Evolutionary conservation across 2,113 vertebrate genomes (phyloP), one percentile per base, ranked within the genome.

Genomic region (Coracopsis vasa): DNA sequence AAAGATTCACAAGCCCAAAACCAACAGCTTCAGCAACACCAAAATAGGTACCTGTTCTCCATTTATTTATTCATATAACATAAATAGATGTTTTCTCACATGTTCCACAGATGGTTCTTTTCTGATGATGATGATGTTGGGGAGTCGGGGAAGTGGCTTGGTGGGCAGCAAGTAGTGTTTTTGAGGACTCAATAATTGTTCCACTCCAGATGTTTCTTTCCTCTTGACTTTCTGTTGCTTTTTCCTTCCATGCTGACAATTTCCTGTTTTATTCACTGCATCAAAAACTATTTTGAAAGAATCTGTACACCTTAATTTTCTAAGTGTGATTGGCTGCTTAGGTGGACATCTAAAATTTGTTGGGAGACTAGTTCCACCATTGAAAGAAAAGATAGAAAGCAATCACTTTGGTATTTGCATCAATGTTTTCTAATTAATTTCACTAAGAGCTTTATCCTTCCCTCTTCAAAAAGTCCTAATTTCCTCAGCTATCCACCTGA

Each of bases 41-140:
- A 96, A 84, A 93, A 98, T 67, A 98, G 98, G 98, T 99, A 97
- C 60, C 12, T 31, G 4, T 44, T 80, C 25, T 83, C 13, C 11
- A 6, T 33, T 48, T 44, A 44, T 58, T 56, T 20, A 6, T 77
- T 53, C 7, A 4, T 45, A 33, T 58, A 64, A 16, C 9, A 44
- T 62, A 71, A 27, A 12, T 11, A 65, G 15, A 25, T 0, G 0
- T 18, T 51, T 75, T 74, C 56, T 29, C 27, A 8, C 0, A 0
- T 62, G 23, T 35, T 66, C 10, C 28, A 42, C 27, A 50, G 8
- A 3, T 53, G 29, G 61, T 48, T 80, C 2, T 39, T 61, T 56
- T 4, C 1, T 86, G 23, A 12, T 71, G 19, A 37, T 83, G n/a
- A 11, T 72, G 47, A 5, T 47, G 3, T 9, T 61, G 29, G 14